Evolutionary conservation across 2,113 vertebrate species (phyloP).

Genomic region (Phaethornis superciliosus): DNA sequence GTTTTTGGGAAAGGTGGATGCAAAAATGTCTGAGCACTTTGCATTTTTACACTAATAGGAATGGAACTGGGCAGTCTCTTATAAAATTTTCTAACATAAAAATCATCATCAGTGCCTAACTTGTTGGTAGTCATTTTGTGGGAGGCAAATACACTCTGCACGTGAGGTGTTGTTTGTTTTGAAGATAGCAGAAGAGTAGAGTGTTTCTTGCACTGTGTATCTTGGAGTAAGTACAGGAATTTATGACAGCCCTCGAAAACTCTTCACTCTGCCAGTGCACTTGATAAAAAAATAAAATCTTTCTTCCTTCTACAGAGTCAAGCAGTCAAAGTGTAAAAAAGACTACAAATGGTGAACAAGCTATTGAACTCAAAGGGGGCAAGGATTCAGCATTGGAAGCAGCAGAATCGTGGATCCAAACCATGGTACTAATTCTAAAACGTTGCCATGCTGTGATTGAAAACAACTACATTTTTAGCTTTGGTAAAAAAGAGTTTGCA

Average conservation of each 20-base stretch:
- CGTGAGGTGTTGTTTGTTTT: neutral
- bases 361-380: conserved; percentile 67
- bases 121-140: neutral
- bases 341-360: neutral
- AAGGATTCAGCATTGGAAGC: conserved; percentile 36
- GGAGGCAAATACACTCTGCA: neutral
- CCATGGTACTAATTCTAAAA: neutral
- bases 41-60: neutral
- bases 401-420: conserved; percentile 75
- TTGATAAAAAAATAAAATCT: neutral
- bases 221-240: neutral
- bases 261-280: neutral
- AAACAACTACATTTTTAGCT: conserved; percentile 81
- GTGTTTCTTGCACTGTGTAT: neutral
- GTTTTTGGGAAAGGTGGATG: neutral
- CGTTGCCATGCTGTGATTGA: neutral
- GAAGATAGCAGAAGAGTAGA: neutral
- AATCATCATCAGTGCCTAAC: neutral
- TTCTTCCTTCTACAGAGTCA: conserved; percentile 3
- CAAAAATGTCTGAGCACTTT: neutral
- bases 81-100: neutral
- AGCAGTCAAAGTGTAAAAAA: neutral
- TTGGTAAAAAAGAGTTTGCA: conserved; percentile 72
- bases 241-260: neutral
- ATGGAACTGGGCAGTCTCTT: neutral